These are phyloP conservation scores for Cephalopachus bancanus DNA, from an alignment of 2,797 vertebrate species.

Conservation along the genomic window DNA sequence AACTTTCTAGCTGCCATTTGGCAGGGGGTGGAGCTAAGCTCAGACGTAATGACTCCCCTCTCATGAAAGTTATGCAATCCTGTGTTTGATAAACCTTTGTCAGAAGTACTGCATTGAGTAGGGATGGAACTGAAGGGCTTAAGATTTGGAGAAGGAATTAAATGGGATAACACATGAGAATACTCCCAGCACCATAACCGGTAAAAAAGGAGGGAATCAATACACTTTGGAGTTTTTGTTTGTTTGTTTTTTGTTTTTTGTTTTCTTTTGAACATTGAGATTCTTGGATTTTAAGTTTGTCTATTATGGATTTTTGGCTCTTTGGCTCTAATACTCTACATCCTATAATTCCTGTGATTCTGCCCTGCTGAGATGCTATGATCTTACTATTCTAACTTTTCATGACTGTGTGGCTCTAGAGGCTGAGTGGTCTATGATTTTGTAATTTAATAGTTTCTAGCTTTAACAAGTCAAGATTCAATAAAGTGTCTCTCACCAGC, in stretches of 20 bases:
- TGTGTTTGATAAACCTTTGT: slow-evolving; percentile 54
- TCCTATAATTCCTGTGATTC: slow-evolving; percentile 58
- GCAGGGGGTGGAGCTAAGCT: not conserved
- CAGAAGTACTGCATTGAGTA: slow-evolving; percentile 41
- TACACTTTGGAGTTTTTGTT: not conserved
- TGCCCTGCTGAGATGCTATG: slow-evolving; percentile 10
- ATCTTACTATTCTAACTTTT: slow-evolving; percentile 59
- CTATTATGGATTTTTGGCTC: not conserved
- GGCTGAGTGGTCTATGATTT: slow-evolving; percentile 40
- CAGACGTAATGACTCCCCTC: slow-evolving; percentile 20
- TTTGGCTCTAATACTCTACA: slow-evolving; percentile 28
- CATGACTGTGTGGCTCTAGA: slow-evolving; percentile 44
- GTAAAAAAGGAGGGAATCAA: not conserved
- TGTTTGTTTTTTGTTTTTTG: not conserved
- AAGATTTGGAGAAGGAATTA: slow-evolving; percentile 39
- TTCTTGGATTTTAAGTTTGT: slow-evolving; percentile 55
- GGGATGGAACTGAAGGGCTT: not conserved
- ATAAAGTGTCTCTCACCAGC: slow-evolving; percentile 58
- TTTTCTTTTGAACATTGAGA: slow-evolving; percentile 37
- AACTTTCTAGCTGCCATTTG: slow-evolving; percentile 15
- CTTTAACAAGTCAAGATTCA: slow-evolving; percentile 67
- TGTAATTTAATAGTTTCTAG: slow-evolving; percentile 64
- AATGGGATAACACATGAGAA: slow-evolving; percentile 34
- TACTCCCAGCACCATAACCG: not conserved
- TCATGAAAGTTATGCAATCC: not conserved